Percentiles rank a stretch among this genome's conserved stretches.
phyloP scores from a whole-genome alignment of 2,888 invertebrate species.

The Hirtodrosophila duncani region DNA sequence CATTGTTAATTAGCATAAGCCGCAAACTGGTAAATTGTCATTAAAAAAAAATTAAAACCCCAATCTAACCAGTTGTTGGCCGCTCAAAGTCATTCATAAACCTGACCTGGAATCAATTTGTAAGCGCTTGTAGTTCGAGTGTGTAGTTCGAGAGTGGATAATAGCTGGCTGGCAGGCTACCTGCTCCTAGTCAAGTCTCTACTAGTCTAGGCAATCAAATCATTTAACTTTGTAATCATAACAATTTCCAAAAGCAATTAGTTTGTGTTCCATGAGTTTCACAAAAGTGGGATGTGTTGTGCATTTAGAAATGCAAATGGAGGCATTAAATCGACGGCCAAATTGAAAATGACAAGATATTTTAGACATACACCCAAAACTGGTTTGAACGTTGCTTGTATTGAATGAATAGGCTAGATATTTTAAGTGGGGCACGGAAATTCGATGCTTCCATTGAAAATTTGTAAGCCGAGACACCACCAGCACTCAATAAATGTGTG shows the following conservation, averaged over 20 bases:
- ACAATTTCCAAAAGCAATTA: constrained; percentile 70
- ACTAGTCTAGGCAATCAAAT: constrained; percentile 52
- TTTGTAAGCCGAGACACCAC: constrained; percentile 16
- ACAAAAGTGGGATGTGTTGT: constrained; percentile 56
- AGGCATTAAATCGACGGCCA: constrained; percentile 64
- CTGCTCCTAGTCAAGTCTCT: constrained; percentile 37
- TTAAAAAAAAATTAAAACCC: constrained; percentile 16
- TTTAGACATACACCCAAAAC: no score
- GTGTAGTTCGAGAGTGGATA: neutral
- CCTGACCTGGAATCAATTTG: constrained; percentile 30
- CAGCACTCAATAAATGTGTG: constrained; percentile 35
- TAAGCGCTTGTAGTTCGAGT: neutral
- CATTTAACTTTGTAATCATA: constrained; percentile 71
- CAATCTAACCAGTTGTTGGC: constrained; percentile 36
- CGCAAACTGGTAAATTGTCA: constrained; percentile 43
- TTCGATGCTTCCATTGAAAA: constrained; percentile 29
- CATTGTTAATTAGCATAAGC: constrained; percentile 59
- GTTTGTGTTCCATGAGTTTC: constrained; percentile 29
- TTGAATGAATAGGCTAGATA: neutral
- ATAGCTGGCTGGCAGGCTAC: constrained; percentile 2
- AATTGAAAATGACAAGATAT: constrained; percentile 67
- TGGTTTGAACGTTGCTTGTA: constrained; percentile 24
- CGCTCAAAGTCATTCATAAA: constrained; percentile 59
- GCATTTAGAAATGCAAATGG: constrained; percentile 70
- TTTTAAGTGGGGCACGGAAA: constrained; percentile 19